phyloP scores from a whole-genome alignment of 2,113 vertebrate genomes.

The Colius striatus region DNA sequence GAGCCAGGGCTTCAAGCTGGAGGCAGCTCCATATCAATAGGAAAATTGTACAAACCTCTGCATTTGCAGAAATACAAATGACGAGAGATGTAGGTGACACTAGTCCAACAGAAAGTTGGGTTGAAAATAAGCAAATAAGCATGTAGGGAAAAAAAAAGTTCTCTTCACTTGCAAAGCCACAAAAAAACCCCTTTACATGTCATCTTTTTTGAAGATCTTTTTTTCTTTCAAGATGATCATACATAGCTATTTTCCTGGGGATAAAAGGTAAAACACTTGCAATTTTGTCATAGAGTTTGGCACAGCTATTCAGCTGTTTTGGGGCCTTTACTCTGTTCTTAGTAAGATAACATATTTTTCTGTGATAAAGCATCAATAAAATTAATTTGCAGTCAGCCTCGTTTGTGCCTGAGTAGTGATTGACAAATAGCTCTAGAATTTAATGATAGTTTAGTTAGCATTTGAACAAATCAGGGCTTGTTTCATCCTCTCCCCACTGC shows the following conservation, averaged over 20 bases:
- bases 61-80: not conserved
- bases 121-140: not conserved
- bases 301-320: not conserved
- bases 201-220: not conserved
- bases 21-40: not conserved
- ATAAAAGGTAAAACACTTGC: not conserved
- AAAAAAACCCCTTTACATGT: not conserved
- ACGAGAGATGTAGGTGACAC: not conserved
- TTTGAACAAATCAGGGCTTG: not conserved
- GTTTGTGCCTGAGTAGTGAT: not conserved
- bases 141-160: not conserved
- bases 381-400: not conserved
- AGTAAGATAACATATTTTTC: not conserved
- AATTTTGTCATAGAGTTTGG: not conserved
- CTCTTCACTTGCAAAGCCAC: not conserved
- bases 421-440: conserved; percentile 3
- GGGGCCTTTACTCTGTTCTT: not conserved
- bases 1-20: not conserved
- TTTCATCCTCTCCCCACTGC: not conserved
- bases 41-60: not conserved
- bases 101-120: not conserved
- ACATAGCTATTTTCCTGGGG: not conserved
- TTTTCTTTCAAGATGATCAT: not conserved
- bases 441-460: not conserved
- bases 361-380: not conserved